These are phyloP conservation scores for Phylloscopus whistleri DNA, from an alignment of 2,113 vertebrate species.

Conservation along the genomic window DNA sequence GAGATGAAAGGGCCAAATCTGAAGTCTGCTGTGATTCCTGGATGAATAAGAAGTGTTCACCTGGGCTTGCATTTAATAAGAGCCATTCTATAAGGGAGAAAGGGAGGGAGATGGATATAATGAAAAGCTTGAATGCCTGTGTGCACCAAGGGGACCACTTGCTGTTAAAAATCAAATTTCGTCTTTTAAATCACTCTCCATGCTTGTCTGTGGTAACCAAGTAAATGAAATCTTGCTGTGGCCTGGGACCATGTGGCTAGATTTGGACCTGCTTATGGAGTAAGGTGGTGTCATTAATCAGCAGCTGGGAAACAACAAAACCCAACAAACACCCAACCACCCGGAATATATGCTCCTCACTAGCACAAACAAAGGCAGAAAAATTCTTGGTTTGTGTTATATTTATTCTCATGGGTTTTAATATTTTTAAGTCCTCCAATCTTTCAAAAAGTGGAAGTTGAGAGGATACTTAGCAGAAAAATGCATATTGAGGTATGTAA, in stretches of 20 bases:
- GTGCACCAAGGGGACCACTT: constrained; percentile 62
- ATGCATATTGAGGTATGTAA: not conserved
- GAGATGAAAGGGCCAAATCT: constrained; percentile 48
- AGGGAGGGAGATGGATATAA: constrained; percentile 47
- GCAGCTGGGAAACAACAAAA: constrained; percentile 20
- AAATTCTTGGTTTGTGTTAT: not conserved
- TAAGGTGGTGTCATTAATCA: constrained; percentile 57
- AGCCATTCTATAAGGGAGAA: constrained; percentile 54
- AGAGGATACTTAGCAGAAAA: not conserved
- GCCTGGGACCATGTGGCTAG: constrained; percentile 49
- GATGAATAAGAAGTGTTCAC: constrained; percentile 45
- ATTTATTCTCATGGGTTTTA: not conserved
- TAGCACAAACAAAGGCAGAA: not conserved
- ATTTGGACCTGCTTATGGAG: constrained; percentile 36
- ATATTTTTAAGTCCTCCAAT: not conserved
- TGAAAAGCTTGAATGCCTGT: constrained; percentile 64
- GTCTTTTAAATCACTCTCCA: constrained; percentile 58
- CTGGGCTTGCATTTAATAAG: constrained; percentile 58
- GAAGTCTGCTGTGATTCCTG: constrained; percentile 34
- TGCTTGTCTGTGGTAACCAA: constrained; percentile 57
- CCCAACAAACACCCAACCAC: not conserved
- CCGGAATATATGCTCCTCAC: not conserved
- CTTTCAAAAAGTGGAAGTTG: not conserved
- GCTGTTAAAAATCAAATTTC: constrained; percentile 63
- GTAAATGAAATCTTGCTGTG: constrained; percentile 60